phyloP scores from a whole-genome alignment of 2,797 vertebrate species.

The Hyperoplus immaculatus region DNA sequence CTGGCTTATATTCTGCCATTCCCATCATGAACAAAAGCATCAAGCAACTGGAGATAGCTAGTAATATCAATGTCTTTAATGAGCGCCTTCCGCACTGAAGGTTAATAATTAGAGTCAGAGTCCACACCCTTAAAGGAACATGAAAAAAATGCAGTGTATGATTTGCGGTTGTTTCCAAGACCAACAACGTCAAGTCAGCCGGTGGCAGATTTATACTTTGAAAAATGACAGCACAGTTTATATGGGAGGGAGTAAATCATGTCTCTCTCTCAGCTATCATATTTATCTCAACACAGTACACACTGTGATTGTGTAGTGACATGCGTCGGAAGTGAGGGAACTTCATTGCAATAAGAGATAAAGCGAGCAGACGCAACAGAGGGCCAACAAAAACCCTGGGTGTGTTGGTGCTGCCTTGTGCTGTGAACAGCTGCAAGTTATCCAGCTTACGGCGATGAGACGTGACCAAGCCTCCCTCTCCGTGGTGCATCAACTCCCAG shows the following conservation, averaged over 20 bases:
- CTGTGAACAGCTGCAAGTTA: slow-evolving; percentile 64
- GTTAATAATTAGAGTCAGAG: slow-evolving; percentile 68
- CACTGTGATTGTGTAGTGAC: slow-evolving; percentile 39
- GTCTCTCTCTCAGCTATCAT: slow-evolving; percentile 41
- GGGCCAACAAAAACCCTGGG: neutral
- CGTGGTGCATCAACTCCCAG: slow-evolving; percentile 51
- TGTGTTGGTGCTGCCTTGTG: slow-evolving; percentile 8
- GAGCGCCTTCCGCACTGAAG: slow-evolving; percentile 66
- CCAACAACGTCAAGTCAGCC: slow-evolving; percentile 19
- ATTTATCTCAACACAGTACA: slow-evolving; percentile 47
- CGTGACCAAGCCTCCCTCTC: slow-evolving; percentile 68
- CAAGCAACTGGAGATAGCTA: slow-evolving; percentile 71
- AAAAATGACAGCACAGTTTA: slow-evolving; percentile 63
- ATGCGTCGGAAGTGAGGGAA: slow-evolving; percentile 42
- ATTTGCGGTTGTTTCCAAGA: slow-evolving; percentile 52
- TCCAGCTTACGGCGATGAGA: slow-evolving; percentile 73
- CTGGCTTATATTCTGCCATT: slow-evolving; percentile 75
- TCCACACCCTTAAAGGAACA: slow-evolving; percentile 38
- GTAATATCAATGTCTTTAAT: slow-evolving; percentile 82
- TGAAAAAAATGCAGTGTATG: slow-evolving; percentile 59
- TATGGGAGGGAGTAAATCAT: slow-evolving; percentile 55
- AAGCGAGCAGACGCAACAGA: slow-evolving; percentile 6
- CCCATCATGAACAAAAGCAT: slow-evolving; percentile 81
- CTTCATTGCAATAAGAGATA: slow-evolving; percentile 10
- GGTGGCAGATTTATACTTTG: slow-evolving; percentile 64